These are phyloP conservation scores for Promerops cafer DNA, from an alignment of 2,113 vertebrate species.

Conservation along the genomic window DNA sequence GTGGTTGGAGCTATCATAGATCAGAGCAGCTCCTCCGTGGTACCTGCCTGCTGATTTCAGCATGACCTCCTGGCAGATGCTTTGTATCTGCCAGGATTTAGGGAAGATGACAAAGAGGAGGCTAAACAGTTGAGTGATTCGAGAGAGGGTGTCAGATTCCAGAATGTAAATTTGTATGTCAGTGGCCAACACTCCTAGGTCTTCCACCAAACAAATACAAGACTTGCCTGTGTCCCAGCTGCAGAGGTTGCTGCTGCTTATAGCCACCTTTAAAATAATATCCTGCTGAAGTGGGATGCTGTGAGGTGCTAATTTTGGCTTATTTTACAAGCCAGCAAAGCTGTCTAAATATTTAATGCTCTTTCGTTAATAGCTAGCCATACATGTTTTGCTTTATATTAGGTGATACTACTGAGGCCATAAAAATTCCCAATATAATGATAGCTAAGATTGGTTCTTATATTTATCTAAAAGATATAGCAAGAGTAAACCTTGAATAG, in stretches of 20 bases:
- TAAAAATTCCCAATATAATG: background rate
- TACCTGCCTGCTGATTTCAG: background rate
- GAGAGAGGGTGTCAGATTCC: background rate
- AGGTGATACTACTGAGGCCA: background rate
- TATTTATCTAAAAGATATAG: background rate
- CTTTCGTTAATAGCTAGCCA: background rate
- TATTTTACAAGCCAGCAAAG: conserved; percentile 21
- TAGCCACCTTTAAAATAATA: background rate
- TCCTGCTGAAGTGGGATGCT: background rate
- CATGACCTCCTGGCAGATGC: background rate
- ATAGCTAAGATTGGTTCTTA: background rate
- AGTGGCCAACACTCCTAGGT: background rate
- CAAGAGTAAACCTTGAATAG: background rate
- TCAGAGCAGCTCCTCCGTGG: background rate
- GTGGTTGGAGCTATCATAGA: background rate
- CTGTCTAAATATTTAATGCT: conserved; percentile 24
- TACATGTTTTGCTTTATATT: conserved; percentile 17
- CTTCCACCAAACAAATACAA: background rate
- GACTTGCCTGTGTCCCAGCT: background rate
- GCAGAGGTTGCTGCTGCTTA: background rate
- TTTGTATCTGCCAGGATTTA: background rate
- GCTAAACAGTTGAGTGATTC: background rate
- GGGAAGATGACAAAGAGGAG: background rate
- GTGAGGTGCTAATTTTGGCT: background rate
- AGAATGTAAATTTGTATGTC: background rate